Evolutionary conservation across 2,797 vertebrate genomes (phyloP).

Genomic region (Merluccius polli): DNA sequence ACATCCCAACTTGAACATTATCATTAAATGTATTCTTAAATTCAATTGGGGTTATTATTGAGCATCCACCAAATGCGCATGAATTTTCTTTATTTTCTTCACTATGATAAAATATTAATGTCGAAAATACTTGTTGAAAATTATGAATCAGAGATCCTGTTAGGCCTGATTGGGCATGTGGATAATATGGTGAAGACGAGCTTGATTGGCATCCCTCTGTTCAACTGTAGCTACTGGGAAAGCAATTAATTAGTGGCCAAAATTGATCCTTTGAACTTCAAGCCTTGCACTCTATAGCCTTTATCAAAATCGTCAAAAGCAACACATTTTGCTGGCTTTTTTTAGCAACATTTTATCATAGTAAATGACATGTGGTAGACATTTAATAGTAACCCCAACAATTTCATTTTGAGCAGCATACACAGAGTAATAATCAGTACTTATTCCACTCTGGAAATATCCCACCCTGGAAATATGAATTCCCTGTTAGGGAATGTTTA

Average conservation of each 20-base stretch:
- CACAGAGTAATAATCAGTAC: not conserved
- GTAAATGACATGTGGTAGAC: not conserved
- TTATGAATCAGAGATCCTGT: not conserved
- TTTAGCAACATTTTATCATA: not conserved
- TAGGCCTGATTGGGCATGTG: not conserved
- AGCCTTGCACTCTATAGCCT: not conserved
- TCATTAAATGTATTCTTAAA: too few species aligned
- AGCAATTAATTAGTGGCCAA: not conserved
- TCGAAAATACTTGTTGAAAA: not conserved
- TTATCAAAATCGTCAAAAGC: not conserved
- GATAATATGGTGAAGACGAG: not conserved
- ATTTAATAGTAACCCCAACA: not conserved
- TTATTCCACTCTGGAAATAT: not conserved
- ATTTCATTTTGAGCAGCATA: not conserved
- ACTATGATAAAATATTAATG: not conserved
- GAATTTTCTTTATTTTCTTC: not conserved
- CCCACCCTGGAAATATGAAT: not conserved
- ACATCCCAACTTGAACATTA: too few species aligned
- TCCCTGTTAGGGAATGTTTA: not conserved
- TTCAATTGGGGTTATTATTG: not conserved
- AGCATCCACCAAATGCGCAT: not conserved
- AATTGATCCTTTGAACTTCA: not conserved
- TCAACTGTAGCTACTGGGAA: not conserved
- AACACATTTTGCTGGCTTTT: not conserved
- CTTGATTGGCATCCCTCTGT: not conserved